Conservation (phyloP, 2,113 vertebrate species). For the Zootoca vivipara region DNA sequence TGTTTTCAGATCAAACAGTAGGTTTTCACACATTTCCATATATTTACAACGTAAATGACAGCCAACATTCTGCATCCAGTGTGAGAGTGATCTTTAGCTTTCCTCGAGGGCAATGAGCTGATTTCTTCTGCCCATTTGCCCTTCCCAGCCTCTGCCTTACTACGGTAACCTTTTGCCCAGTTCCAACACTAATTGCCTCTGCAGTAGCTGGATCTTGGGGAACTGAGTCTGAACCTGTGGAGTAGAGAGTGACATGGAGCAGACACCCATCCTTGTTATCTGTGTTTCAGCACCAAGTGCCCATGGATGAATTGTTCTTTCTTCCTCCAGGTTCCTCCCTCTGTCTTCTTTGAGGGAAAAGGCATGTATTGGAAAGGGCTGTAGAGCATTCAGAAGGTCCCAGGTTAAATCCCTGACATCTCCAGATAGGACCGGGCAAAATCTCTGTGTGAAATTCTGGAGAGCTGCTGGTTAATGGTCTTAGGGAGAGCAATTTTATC, state of each 20-base stretch:
- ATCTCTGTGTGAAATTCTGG: not conserved
- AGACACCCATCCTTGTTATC: not conserved
- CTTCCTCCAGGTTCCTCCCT: not conserved
- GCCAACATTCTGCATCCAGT: not conserved
- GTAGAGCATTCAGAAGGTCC: no score
- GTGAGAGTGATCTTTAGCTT: not conserved
- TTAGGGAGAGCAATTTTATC: not conserved
- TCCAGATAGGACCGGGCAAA: no score
- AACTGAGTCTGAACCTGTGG: not conserved
- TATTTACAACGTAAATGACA: conserved; percentile 8
- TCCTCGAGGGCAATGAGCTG: not conserved
- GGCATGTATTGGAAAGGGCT: not conserved
- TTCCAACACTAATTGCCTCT: not conserved
- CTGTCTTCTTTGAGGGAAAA: no score
- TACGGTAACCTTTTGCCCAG: not conserved
- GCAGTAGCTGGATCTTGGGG: not conserved
- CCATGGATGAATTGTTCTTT: not conserved
- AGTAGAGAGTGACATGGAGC: not conserved
- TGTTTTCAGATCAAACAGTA: not conserved
- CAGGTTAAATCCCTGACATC: no score
- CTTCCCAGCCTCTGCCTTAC: not conserved
- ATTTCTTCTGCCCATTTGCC: not conserved
- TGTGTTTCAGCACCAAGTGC: not conserved
- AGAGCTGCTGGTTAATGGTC: not conserved
- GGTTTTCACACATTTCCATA: conserved; percentile 5